Evolutionary conservation across 2,797 vertebrate genomes (phyloP), one percentile per base, ranked within the genome.

Genomic region (Semotilus atromaculatus): DNA sequence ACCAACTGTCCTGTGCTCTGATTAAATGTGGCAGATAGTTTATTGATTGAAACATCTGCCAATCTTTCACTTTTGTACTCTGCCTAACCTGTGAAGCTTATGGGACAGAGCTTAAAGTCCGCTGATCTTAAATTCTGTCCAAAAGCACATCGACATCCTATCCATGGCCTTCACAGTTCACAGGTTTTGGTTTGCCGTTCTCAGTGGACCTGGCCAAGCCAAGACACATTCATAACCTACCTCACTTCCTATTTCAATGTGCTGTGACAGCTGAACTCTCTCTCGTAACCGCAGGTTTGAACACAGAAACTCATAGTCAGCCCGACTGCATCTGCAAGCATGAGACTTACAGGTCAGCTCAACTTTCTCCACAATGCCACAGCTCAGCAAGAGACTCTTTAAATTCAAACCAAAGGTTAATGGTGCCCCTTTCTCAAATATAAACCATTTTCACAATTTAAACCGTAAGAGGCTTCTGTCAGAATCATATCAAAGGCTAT

Each of bases 181-280:
- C 71, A 45, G 85, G 73, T 78, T 86, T 88, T 78, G 78, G 82
- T 79, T 81, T 80, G 80, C 70, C 29, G 40, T 75, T 80, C 66
- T 74, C 81, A 34, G 45, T 81, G 85, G 87, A 85, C 60, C 53
- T 66, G 78, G 73, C 66, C 71, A 74, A 77, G 80, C 85, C 85
- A 86, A 83, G 80, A 88, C 84, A 85, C 86, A 88, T 71, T 86
- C 75, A 74, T 86, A 88, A 87, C 82, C 60, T 85, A 86, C 85
- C 79, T 85, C 82, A 83, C 75, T 85, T 90, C 82, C 77, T 87
- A 26, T 77, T 88, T 81, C 72, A 58, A 29, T 81, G 58, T 85
- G 77, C 53, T 82, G 45, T 86, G 80, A 77, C 86, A 87, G 80
- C 82, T 84, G 67, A 75, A 84, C 75, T 51, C 68, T 81, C 62